Evolutionary conservation across 2,113 vertebrate genomes (phyloP).

Genomic region (Chlamydotis undulata): DNA sequence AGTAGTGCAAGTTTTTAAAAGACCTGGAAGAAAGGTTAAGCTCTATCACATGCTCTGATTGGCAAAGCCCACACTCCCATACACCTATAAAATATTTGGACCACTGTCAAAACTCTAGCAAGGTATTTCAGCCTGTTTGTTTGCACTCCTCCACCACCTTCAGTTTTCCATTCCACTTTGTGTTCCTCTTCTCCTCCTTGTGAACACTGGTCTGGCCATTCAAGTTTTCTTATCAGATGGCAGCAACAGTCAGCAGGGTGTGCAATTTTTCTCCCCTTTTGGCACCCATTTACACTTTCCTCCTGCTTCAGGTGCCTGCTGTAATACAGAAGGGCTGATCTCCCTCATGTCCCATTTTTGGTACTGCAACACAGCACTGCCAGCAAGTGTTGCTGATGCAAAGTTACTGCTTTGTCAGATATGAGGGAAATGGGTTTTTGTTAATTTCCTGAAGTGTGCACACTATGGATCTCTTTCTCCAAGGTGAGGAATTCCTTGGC

Average conservation of each 20-base stretch:
- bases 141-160: background rate
- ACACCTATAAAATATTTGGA: background rate
- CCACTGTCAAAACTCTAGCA: background rate
- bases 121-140: background rate
- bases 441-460: background rate
- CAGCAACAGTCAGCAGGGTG: background rate
- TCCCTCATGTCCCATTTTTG: background rate
- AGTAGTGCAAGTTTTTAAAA: background rate
- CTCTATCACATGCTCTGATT: background rate
- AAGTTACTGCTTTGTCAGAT: background rate
- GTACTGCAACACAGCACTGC: background rate
- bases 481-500: background rate
- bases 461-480: background rate
- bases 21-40: background rate
- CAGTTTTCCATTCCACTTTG: background rate
- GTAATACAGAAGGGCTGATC: background rate
- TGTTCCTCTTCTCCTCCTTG: background rate
- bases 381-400: background rate
- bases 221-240: background rate
- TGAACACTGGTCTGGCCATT: background rate
- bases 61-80: background rate
- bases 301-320: background rate
- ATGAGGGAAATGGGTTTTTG: accelerated
- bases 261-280: background rate
- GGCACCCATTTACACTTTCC: background rate